phyloP scores from a whole-genome alignment of 2,888 invertebrate genomes.

The Hyposoter didymator region DNA sequence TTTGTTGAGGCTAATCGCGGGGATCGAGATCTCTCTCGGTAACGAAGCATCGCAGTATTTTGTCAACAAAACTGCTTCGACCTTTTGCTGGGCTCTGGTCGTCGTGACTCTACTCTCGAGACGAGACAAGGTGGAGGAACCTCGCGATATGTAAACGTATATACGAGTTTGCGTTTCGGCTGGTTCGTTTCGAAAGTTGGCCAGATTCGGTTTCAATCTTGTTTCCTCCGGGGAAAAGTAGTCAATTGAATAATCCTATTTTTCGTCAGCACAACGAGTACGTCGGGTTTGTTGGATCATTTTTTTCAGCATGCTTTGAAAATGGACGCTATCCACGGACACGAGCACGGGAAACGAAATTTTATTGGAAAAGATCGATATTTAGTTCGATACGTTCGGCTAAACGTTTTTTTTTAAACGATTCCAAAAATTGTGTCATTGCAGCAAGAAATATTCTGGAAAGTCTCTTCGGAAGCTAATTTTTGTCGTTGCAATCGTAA shows the following conservation, averaged over 20 bases:
- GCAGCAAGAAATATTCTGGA: too few relatives aligned
- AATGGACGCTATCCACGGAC: too few relatives aligned
- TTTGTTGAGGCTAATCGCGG: not conserved
- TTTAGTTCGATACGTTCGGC: too few relatives aligned
- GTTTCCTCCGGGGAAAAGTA: not conserved
- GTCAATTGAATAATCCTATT: constrained; percentile 27
- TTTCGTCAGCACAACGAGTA: constrained; percentile 14
- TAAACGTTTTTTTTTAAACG: too few relatives aligned
- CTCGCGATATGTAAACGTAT: not conserved
- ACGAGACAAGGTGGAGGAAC: not conserved
- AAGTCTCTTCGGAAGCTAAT: too few relatives aligned
- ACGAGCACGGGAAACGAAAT: too few relatives aligned
- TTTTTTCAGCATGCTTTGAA: not conserved
- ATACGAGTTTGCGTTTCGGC: constrained; percentile 23
- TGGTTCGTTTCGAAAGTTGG: constrained; percentile 46
- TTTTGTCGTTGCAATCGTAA: too few relatives aligned
- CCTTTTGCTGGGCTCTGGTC: not conserved
- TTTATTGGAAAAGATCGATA: too few relatives aligned
- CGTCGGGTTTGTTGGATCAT: not conserved
- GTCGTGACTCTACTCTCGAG: not conserved
- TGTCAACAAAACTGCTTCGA: not conserved
- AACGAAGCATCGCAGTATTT: not conserved
- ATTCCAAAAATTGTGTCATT: too few relatives aligned
- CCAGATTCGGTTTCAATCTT: constrained; percentile 25
- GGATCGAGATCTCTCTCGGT: not conserved